Conservation (phyloP, 2,888 invertebrate genomes). For the Nymphalis c-album region DNA sequence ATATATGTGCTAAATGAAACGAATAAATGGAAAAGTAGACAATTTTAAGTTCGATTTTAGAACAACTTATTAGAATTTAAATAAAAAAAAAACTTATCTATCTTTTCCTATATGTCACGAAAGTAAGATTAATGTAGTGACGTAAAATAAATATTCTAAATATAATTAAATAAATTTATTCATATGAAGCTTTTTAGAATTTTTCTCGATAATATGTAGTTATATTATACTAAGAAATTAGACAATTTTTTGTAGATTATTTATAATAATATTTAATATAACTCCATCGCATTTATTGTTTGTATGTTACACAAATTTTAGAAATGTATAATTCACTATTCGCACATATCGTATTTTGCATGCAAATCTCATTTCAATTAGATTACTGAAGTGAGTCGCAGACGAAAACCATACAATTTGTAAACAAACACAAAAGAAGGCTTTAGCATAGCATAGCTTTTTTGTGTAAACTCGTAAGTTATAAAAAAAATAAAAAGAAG, state of each 20-base stretch:
- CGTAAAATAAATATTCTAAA: not conserved
- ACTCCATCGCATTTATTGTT: conserved; percentile 19
- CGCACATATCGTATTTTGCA: conserved; percentile 27
- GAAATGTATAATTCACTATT: conserved; percentile 2
- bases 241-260: conserved; percentile 6
- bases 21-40: conserved; percentile 17
- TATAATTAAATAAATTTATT: not conserved
- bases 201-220: conserved; percentile 5
- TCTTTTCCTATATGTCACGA: not conserved
- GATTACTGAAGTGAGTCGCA: conserved; percentile 19
- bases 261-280: conserved; percentile 12
- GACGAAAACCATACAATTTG: not conserved
- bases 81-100: not conserved
- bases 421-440: too few species aligned
- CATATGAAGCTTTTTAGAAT: conserved; percentile 2
- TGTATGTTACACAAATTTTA: conserved; percentile 1
- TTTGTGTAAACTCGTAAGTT: too few species aligned
- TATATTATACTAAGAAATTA: conserved; percentile 10
- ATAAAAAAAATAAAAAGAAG: not conserved
- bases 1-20: conserved; percentile 25
- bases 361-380: conserved; percentile 17
- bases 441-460: too few species aligned
- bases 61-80: conserved; percentile 1
- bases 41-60: conserved; percentile 8
- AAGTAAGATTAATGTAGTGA: not conserved